A percentile compares a stretch with the other conserved stretches of the same genome.
Conservation (phyloP, 1,140 invertebrate genomes). For the Scylla paramamosain region DNA sequence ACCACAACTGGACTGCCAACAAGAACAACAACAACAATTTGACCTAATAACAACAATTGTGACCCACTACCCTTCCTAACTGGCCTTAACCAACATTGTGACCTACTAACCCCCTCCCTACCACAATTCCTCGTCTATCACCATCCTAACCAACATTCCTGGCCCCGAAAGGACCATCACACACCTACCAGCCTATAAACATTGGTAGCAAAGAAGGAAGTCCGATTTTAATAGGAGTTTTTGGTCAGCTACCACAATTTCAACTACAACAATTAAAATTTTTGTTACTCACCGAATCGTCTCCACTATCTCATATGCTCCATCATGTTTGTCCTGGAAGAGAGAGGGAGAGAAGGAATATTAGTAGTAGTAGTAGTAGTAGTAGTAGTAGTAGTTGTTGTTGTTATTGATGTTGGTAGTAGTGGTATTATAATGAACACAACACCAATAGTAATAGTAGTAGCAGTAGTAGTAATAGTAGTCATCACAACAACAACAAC, state of each 20-base stretch:
- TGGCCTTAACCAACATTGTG: constrained; percentile 5
- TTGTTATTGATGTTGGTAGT: no score
- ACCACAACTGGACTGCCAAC: no score
- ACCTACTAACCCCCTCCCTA: background rate
- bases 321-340: constrained; percentile 93
- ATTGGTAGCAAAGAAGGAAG: no score
- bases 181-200: background rate
- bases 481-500: no score
- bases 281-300: constrained; percentile 87
- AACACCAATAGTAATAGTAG: background rate
- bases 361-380: background rate
- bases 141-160: background rate
- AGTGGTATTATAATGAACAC: no score
- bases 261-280: background rate
- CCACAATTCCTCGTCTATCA: background rate
- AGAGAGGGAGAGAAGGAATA: constrained; percentile 77
- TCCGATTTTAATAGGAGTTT: no score
- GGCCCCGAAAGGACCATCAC: background rate
- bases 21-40: background rate
- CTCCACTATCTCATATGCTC: constrained; percentile 93
- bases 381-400: background rate
- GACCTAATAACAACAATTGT: background rate
- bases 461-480: background rate
- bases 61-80: no score
- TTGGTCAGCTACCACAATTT: background rate